Percentiles rank a stretch among this genome's conserved stretches.
Conservation (phyloP, 2,888 invertebrate species). For the Xylota sylvarum region DNA sequence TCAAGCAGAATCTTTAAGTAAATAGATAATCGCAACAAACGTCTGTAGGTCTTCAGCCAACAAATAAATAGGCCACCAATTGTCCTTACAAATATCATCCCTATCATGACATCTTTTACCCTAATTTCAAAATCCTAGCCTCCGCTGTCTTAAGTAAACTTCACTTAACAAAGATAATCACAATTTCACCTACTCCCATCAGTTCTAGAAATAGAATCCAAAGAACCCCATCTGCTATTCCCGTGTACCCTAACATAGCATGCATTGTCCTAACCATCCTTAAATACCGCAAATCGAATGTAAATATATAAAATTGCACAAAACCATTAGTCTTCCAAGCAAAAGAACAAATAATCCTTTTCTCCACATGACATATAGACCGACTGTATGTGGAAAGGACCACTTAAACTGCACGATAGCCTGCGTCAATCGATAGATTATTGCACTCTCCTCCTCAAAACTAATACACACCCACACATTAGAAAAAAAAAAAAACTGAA, state of each 20-base stretch:
- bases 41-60: too few species aligned
- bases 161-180: too few species aligned
- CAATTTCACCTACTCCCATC: background rate
- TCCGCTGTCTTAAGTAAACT: too few species aligned
- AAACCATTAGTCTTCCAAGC: constrained; percentile 11
- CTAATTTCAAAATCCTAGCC: too few species aligned
- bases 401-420: constrained; percentile 11
- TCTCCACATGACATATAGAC: constrained; percentile 7
- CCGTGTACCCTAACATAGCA: background rate
- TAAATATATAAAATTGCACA: constrained; percentile 15
- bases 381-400: background rate
- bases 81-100: too few species aligned
- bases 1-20: too few species aligned
- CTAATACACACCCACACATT: constrained; percentile 18
- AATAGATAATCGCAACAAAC: too few species aligned
- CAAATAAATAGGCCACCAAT: too few species aligned
- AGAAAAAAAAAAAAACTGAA: background rate
- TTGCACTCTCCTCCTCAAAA: background rate
- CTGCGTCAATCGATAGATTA: constrained; percentile 30
- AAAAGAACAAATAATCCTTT: constrained; percentile 4
- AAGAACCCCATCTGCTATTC: background rate
- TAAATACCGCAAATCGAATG: background rate
- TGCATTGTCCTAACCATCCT: background rate
- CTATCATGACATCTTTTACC: too few species aligned
- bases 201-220: background rate